Base-by-base conservation (phyloP, 2,888 invertebrate genomes). In the Hipparchia sbordonii region DNA sequence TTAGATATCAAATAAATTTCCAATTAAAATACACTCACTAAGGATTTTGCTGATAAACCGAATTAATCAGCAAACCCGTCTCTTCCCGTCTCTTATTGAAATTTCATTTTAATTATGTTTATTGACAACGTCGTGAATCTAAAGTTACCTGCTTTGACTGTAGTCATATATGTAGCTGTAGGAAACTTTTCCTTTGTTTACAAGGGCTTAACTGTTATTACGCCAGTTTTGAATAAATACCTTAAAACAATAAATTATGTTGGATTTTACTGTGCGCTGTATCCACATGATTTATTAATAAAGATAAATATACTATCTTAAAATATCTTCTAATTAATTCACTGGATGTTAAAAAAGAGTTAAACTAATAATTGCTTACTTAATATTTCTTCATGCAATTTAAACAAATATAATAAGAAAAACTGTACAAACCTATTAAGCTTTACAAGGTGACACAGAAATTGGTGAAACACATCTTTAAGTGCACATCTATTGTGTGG, bases 161-260 rank as follows among this genome's bases (percentile, higher is more conserved):
- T 39, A 39, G 39, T 39, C 39, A 54, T 4, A 54, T 12, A 12
- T 2, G 10, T 54, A 12, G 52, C 3, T 12, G 9, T 23, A 46
- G 8, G 10, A 48, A 63, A 13, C 48, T 23, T 23, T 63, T 23
- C 48, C 48, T 13, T 45, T 45, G 56, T 67, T 63, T 57, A 57
- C 8, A 52, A 33, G 51, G 48, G 5, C 13, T 48, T 48, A 13
- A 48, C 23, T 23, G n/a, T n/a, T n/a, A 54, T 59, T 7, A 63
- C 63, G 51, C 23, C 51, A 23, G 9, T 63, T 62, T 13, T 62
- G 23, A 63, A 51, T 63, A 63, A 51, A 9, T 23, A 65, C 12
- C 65, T 33, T 52, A 52, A 51, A 68, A 51, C 51, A 59, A 48
- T 59, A 68, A 52, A 69, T 61, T 69, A 61, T 69, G 52, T 39